Base-by-base conservation (phyloP, 2,888 invertebrate species). In the Notodonta dromedarius region DNA sequence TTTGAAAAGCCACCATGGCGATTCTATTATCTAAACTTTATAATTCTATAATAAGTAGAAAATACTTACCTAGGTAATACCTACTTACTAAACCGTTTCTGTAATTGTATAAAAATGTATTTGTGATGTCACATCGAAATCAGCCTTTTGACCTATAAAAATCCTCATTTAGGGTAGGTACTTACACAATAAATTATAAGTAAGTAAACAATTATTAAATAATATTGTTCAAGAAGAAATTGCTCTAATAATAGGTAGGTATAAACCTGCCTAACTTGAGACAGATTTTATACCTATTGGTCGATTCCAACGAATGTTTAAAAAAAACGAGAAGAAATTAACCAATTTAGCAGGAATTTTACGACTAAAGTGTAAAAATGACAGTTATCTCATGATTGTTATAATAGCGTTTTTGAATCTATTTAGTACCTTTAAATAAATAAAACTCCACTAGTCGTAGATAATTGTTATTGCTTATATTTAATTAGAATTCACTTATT, bases 391-490 rank as follows among this genome's bases (percentile, higher is more conserved):
- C 9, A 42, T 24, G 4, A 42, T 42, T 42, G 42, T 12, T 42
- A 42, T 11, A 42, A 11, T 42, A 42, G 42, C 40, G 42, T 56
- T 55, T 58, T 59, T 50, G 56, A 52, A 58, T 69, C 61, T 52
- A 63, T 48, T 48, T 70, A 65, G 63, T 55, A 57, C 2, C 1
- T 2, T 2, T 24, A 24, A 24, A 2, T 57, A 59, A 65, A 70
- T 44, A 61, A 66, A 63, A 54, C 68, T 70, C 57, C 52, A 73
- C 65, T 73, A 74, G 71, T 73, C 67, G 64, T 73, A 71, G 70
- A 50, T 60, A 65, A 60, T 59, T 62, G 58, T 69, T 63, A 66
- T 32, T 52, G 66, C 63, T 66, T 65, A 64, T 48, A 66, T 53
- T 62, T 62, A 52, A 61, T 58, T 66, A 65, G 62, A 62, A 63